phyloP scores from a whole-genome alignment of 1,140 invertebrate genomes.

The Ptiloglossa arizonensis region DNA sequence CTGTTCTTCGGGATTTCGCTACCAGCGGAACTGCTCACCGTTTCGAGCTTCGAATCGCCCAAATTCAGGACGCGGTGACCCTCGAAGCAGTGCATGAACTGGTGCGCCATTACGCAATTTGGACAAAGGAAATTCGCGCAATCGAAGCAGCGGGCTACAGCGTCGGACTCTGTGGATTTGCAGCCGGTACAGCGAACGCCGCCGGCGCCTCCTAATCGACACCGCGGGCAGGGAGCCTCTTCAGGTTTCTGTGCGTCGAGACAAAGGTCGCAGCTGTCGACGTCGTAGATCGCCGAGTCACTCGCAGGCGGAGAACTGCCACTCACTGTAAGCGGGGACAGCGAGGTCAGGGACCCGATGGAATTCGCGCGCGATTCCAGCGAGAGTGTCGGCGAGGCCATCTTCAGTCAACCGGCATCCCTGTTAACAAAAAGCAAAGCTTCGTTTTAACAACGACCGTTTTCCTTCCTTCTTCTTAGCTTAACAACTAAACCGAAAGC shows the following conservation, averaged over 20 bases:
- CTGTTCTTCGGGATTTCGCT: conserved; percentile 56
- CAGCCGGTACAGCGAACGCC: conserved; percentile 91
- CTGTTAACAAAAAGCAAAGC: conserved; percentile 77
- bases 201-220: conserved; percentile 84
- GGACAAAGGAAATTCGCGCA: conserved; percentile 97
- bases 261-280: conserved; percentile 90
- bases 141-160: conserved; percentile 95
- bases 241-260: conserved; percentile 90
- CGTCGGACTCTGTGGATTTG: conserved; percentile 92
- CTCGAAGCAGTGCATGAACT: conserved; percentile 99
- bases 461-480: too few relatives aligned
- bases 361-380: conserved; percentile 95
- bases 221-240: conserved; percentile 91
- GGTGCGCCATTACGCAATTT: conserved; percentile 98
- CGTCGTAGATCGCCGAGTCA: conserved; percentile 90
- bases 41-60: conserved; percentile 84
- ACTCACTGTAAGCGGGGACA: conserved; percentile 90
- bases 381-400: conserved; percentile 93
- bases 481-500: too few relatives aligned
- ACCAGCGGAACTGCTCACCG: conserved; percentile 62
- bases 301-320: conserved; percentile 91
- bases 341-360: conserved; percentile 88
- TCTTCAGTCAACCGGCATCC: conserved; percentile 88
- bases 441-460: not conserved
- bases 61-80: conserved; percentile 94